Evolutionary conservation across 2,797 vertebrate species (phyloP).

Genomic region (Hoplostethus atlanticus): DNA sequence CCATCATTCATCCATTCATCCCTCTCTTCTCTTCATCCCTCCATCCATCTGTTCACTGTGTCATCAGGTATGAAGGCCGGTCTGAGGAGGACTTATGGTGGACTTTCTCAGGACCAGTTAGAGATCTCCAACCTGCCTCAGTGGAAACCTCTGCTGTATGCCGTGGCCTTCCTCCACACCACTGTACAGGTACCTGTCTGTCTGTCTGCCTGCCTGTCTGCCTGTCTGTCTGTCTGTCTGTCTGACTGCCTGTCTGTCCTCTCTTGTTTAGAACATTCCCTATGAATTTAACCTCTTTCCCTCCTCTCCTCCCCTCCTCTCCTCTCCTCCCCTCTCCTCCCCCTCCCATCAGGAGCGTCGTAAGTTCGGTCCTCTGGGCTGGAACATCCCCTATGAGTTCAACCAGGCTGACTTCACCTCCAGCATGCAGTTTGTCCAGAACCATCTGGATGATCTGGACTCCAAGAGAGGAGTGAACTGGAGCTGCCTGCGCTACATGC

Average conservation of each 20-base stretch:
- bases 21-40: background rate
- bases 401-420: conserved; percentile 90
- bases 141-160: conserved; percentile 89
- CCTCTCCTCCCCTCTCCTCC: too few species aligned
- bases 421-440: conserved; percentile 90
- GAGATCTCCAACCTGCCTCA: conserved; percentile 86
- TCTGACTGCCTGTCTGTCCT: too few species aligned
- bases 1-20: background rate
- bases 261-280: too few species aligned
- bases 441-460: conserved; percentile 86
- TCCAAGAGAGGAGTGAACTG: conserved; percentile 85
- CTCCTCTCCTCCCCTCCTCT: background rate
- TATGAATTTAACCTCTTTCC: background rate
- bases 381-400: conserved; percentile 93
- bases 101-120: conserved; percentile 86
- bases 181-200: conserved; percentile 85
- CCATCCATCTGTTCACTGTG: background rate
- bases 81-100: conserved; percentile 87
- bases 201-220: too few species aligned
- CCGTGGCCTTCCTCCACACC: conserved; percentile 90
- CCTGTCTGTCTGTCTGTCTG: too few species aligned
- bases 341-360: conserved; percentile 82
- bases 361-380: conserved; percentile 89
- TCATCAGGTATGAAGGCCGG: conserved; percentile 88
- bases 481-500: conserved; percentile 89